A percentile compares a stretch with the other conserved stretches of the same genome.
Evolutionary conservation across 2,113 vertebrate genomes (phyloP).

Genomic region (Pygoscelis adeliae): DNA sequence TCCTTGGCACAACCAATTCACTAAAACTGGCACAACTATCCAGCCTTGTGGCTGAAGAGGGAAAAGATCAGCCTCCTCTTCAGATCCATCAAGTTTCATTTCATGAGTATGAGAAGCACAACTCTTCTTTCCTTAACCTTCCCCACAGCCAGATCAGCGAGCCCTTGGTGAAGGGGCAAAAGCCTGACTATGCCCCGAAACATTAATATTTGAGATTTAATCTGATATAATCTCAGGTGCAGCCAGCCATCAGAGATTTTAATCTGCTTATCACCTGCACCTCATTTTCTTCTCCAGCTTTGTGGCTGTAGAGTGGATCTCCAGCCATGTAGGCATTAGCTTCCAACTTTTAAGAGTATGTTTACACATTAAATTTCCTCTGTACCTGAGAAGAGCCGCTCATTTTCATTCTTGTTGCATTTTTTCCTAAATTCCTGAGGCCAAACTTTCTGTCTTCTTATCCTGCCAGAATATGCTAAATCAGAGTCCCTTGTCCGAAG

Average conservation of each 20-base stretch:
- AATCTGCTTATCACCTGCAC: background rate
- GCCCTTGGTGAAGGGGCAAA: background rate
- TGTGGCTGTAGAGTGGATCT: background rate
- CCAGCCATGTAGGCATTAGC: accelerated
- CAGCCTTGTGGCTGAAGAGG: background rate
- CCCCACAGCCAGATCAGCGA: background rate
- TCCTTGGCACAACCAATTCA: background rate
- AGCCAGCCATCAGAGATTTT: background rate
- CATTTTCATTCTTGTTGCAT: background rate
- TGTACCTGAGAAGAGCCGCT: background rate
- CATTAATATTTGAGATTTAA: background rate
- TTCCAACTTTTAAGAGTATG: background rate
- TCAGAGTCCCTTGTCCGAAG: background rate
- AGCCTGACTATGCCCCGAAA: background rate
- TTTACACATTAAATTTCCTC: background rate
- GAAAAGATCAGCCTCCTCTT: background rate
- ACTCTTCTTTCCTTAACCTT: background rate
- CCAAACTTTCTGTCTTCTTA: background rate
- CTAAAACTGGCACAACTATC: background rate
- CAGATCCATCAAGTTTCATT: background rate
- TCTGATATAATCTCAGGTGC: background rate
- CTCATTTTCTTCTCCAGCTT: background rate
- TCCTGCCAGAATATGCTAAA: background rate
- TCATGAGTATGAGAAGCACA: background rate
- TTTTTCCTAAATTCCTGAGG: background rate